A percentile compares a stretch with the other conserved stretches of the same genome.
phyloP scores from a whole-genome alignment of 2,797 vertebrate species.

The Lutra lutra region DNA sequence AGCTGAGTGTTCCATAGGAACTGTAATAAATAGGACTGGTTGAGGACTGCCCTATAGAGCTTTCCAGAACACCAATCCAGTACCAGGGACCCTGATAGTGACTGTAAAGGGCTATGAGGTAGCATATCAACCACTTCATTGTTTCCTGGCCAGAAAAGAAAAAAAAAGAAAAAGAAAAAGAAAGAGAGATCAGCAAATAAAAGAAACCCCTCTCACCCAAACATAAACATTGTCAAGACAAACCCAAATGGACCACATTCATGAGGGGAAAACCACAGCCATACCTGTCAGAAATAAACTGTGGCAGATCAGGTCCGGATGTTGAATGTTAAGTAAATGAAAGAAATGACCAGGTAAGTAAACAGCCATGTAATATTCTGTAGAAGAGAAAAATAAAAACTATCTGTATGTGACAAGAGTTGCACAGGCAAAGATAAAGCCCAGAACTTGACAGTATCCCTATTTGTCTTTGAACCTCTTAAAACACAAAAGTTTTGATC shows the following conservation, averaged over 20 bases:
- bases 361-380: slow-evolving; percentile 94
- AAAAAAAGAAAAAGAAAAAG: background rate
- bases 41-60: slow-evolving; percentile 86
- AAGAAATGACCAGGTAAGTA: slow-evolving; percentile 93
- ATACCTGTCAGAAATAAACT: slow-evolving; percentile 95
- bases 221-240: background rate
- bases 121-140: slow-evolving; percentile 86
- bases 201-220: background rate
- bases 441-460: background rate
- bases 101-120: slow-evolving; percentile 82
- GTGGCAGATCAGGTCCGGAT: slow-evolving; percentile 94
- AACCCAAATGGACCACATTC: background rate
- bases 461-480: background rate
- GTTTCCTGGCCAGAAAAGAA: slow-evolving; percentile 83
- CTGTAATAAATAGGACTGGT: slow-evolving; percentile 86
- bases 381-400: slow-evolving; percentile 73
- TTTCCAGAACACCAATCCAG: slow-evolving; percentile 89
- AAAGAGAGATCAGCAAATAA: slow-evolving; percentile 10
- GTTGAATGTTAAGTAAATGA: slow-evolving; percentile 94
- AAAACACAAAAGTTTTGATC: background rate
- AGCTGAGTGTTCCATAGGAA: slow-evolving; percentile 85
- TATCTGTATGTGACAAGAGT: background rate
- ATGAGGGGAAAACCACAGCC: background rate
- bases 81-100: slow-evolving; percentile 82
- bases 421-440: background rate